phyloP scores from a whole-genome alignment of 2,888 invertebrate species.

The Dexiosoma caninum region DNA sequence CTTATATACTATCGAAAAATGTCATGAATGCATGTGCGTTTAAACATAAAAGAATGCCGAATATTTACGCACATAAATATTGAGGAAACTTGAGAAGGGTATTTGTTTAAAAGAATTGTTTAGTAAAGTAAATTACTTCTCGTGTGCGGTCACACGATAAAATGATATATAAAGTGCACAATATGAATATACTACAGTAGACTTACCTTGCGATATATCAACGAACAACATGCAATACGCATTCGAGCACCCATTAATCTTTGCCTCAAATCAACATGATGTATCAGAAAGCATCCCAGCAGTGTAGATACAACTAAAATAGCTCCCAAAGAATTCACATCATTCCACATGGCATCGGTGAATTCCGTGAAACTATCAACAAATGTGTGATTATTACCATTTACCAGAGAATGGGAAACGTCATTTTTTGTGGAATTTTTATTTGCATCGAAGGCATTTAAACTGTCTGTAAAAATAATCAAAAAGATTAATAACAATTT shows the following conservation, averaged over 20 bases:
- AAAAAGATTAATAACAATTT: no score
- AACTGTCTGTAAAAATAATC: conserved; percentile 41
- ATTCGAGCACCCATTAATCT: conserved; percentile 81
- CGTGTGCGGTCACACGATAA: no score
- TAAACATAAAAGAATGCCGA: no score
- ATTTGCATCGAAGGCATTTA: conserved; percentile 51
- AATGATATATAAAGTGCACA: no score
- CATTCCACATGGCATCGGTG: conserved; percentile 71
- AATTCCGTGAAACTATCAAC: conserved; percentile 45
- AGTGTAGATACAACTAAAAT: conserved; percentile 74
- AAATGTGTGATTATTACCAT: conserved; percentile 31
- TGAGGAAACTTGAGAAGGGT: no score
- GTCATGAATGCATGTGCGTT: no score
- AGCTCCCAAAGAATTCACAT: conserved; percentile 73
- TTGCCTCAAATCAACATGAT: conserved; percentile 77
- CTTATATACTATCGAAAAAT: no score
- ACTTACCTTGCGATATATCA: conserved; percentile 83
- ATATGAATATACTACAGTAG: no score
- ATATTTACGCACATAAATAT: no score
- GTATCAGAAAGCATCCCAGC: conserved; percentile 73
- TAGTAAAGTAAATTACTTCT: no score
- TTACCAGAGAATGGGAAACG: not conserved
- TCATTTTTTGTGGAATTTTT: conserved; percentile 28
- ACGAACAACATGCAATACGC: conserved; percentile 83
- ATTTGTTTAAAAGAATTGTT: no score